Percentiles rank a stretch among this genome's conserved stretches.
Evolutionary conservation across 2,797 vertebrate genomes (phyloP).

Genomic region (Bucorvus abyssinicus): DNA sequence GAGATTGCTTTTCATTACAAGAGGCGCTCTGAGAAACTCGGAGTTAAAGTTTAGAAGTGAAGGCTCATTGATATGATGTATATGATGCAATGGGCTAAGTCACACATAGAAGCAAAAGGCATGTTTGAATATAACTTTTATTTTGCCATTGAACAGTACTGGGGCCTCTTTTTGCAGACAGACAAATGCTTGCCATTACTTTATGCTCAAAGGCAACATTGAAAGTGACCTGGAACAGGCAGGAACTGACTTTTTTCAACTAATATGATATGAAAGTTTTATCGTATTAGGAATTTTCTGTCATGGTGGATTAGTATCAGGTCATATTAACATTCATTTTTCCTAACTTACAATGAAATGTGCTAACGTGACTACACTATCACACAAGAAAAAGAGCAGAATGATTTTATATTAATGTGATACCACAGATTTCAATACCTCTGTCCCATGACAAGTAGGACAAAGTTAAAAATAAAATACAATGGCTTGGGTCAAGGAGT

Average conservation of each 20-base stretch:
- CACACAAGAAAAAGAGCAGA: constrained; percentile 22
- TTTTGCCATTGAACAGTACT: neutral
- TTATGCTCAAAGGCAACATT: constrained; percentile 56
- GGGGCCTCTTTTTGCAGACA: constrained; percentile 40
- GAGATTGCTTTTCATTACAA: neutral
- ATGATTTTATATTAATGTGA: constrained; percentile 51
- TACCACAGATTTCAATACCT: constrained; percentile 43
- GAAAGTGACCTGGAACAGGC: constrained; percentile 70
- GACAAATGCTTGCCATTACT: constrained; percentile 60
- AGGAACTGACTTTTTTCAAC: constrained; percentile 67
- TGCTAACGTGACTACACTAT: constrained; percentile 66
- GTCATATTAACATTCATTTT: constrained; percentile 65
- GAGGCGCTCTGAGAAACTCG: neutral
- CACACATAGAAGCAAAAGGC: neutral
- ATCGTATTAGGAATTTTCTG: constrained; percentile 76
- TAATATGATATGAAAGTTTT: constrained; percentile 77
- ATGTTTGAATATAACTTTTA: neutral
- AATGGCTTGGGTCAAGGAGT: neutral
- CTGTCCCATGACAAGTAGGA: neutral
- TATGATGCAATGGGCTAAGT: neutral
- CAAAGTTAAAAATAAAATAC: constrained; percentile 15
- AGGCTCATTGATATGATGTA: neutral
- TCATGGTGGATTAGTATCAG: constrained; percentile 71
- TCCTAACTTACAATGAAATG: constrained; percentile 74
- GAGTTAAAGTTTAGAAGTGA: neutral